These are phyloP conservation scores for Hirudo medicinalis DNA, from an alignment of 1,140 invertebrate species.

Conservation along the genomic window DNA sequence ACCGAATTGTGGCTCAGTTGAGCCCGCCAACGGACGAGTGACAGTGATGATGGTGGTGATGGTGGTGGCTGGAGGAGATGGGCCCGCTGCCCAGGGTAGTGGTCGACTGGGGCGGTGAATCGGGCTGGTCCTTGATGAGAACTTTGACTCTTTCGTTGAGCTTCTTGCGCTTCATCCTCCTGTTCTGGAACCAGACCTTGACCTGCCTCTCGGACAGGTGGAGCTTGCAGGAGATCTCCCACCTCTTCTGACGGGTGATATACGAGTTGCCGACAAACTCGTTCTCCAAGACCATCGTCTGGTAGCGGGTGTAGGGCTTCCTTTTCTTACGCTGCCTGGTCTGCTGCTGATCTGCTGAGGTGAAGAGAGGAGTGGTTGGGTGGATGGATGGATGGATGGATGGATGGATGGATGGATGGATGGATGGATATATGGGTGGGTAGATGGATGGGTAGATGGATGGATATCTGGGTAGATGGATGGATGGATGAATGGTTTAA, in stretches of 20 bases:
- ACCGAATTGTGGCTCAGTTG: too few relatives aligned
- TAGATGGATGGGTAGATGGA: background rate
- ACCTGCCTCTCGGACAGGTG: conserved; percentile 77
- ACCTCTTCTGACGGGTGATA: conserved; percentile 57
- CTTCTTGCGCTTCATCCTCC: conserved; percentile 98
- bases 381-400: background rate
- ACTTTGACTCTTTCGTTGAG: conserved; percentile 32
- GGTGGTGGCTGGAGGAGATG: conserved; percentile 5
- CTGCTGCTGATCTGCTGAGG: conserved; percentile 21
- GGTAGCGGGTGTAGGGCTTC: conserved; percentile 88
- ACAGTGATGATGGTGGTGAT: background rate
- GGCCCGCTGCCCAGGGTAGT: background rate
- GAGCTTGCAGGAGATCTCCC: conserved; percentile 77
- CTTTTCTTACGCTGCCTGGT: conserved; percentile 45
- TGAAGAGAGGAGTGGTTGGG: background rate
- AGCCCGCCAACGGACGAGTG: too few relatives aligned
- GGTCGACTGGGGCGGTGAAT: conserved; percentile 2
- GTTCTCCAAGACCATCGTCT: conserved; percentile 52
- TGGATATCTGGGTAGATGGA: background rate
- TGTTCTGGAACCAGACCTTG: conserved; percentile 63
- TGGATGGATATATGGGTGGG: background rate
- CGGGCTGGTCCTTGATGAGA: conserved; percentile 20
- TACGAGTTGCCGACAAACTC: conserved; percentile 55
- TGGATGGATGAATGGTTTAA: background rate
- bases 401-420: background rate